Evolutionary conservation across 1,140 invertebrate species (phyloP), one percentile per base, ranked within the genome.

Genomic region (Pteromalus puparum): DNA sequence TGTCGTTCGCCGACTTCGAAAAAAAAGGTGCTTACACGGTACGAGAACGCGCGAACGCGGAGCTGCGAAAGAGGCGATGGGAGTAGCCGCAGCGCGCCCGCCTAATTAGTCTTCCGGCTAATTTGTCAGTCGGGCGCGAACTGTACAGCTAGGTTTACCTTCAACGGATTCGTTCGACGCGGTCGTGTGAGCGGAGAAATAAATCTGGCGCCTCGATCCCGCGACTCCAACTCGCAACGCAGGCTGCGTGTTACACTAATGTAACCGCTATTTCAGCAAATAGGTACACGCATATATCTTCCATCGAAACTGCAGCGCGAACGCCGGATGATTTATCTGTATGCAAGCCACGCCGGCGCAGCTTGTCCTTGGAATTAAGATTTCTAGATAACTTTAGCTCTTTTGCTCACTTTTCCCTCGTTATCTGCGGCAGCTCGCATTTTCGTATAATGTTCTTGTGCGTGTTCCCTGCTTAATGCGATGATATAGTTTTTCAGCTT

Each of bases 251-350:
- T 84, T 79, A 65, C 48, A 48, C 72, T 84, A 84, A 84, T 75
- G 83, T 84, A 68, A 75, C 67, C 53, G 42, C 61, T 81, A 84
- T 81, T 84, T 81, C 61, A 84, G 72, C 78, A 68, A 80, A 76
- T 68, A 48, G 72, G n/a, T 74, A 74, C 28, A 65, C 30, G 26
- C 75, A 73, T 77, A 28, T 77, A 76, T 76, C 81, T 76, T 46
- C 73, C 73, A 76, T 77, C 73, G 38, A 48, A 46, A 21, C 48
- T 83, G 28, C 26, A 46, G 48, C 48, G 15, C 53, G 26, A 75
- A n/a, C 26, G n/a, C 46, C 15, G 61, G n/a, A 30, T 34, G 73
- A 76, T 76, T 82, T 82, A 82, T 82, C 73, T 75, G n/a, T 65
- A 15, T 48, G 34, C 34, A 10, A 46, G 24, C 38, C 24, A 24